Percentiles rank a stretch among this genome's conserved stretches.
Evolutionary conservation across 1,140 invertebrate species (phyloP).

Genomic region (Solenopsis invicta): DNA sequence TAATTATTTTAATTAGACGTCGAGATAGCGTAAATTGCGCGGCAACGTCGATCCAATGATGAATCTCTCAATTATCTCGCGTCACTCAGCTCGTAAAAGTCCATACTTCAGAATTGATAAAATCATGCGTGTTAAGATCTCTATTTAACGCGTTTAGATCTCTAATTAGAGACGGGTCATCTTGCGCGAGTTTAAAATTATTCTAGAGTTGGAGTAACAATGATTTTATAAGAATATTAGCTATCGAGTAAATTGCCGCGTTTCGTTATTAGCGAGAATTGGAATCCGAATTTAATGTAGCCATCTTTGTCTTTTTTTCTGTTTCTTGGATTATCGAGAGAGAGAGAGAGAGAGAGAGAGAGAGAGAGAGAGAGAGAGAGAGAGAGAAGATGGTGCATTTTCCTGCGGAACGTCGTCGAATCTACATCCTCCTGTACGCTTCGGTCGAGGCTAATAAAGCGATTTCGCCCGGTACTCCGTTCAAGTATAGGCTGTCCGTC

Average conservation of each 20-base stretch:
- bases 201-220: background rate
- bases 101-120: constrained; percentile 30
- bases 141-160: constrained; percentile 12
- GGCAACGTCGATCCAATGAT: constrained; percentile 51
- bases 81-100: constrained; percentile 17
- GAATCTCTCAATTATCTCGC: constrained; percentile 53
- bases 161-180: background rate
- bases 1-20: constrained; percentile 63
- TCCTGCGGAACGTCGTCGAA: constrained; percentile 53
- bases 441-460: constrained; percentile 82
- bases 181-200: background rate
- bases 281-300: background rate
- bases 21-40: constrained; percentile 67
- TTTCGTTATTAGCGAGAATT: background rate
- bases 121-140: constrained; percentile 30
- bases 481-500: constrained; percentile 85
- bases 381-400: background rate
- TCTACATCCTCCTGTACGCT: constrained; percentile 60
- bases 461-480: constrained; percentile 80
- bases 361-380: no score
- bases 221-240: background rate
- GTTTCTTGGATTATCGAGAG: no score
- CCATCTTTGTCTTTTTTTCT: background rate
- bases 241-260: background rate
- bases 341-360: no score